Base-by-base conservation (phyloP, 2,797 vertebrate species). In the Anolis apletophallus region DNA sequence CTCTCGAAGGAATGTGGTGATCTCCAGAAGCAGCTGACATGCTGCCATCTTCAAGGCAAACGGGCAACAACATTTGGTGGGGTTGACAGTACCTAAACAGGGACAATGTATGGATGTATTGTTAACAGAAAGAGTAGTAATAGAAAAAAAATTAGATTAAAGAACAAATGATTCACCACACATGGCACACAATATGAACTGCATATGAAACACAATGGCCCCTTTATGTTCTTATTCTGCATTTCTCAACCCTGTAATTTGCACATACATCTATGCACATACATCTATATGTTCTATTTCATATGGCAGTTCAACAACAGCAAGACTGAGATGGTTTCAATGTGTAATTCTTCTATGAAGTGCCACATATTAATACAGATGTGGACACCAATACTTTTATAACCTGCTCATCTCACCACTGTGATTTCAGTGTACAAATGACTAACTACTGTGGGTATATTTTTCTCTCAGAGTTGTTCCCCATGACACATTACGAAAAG, bases 21-120 rank as follows among this genome's bases (percentile, higher is more conserved):
- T 99, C 96, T 99, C 99, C 94, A 99, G 93, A 78, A 99, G 94
- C 89, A 99, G 96, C 92, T 99, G 99, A 84, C 99, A 99, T 34
- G 99, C 99, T 1, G 99, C 97, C 99, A 99, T 99, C 96, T 99
- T 99, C 88, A 99, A 96, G 32, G 99, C 98, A 94, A 99, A 99
- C 52, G 99, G 99, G 90, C 99, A 99, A 92, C 97, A 98, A 26
- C 99, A 99, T 94, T 99, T 99, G 50, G 98, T 99, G 2, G 99
- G 99, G 93, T 99, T 99, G 90, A 99, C 99, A 7, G 98, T 99
- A 95, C 98, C 99, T 99, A 94, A 82, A 74, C 79, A 91, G 90
- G 57, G 73, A 93, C 26, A 50, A 67, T 67, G 67, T 71, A 40
- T 14, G 3, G 93, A 83, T 40, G 80, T 88, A 80, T 5, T 80